Base-by-base conservation (phyloP, 2,797 vertebrate species). In the Acanthurus tractus region DNA sequence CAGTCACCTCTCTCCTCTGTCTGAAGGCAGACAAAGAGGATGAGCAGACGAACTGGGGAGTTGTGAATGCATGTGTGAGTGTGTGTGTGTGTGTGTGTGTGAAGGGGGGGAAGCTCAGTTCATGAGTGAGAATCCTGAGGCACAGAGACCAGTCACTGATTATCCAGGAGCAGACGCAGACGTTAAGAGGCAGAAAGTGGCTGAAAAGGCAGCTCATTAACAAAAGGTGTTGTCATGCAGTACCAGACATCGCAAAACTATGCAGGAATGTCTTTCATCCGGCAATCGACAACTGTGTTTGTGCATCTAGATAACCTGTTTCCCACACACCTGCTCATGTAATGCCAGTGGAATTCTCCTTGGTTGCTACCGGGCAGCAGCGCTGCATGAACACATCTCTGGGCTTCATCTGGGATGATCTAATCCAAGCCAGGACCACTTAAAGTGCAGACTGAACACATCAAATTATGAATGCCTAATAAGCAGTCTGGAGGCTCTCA, bases 211-310 rank as follows among this genome's bases (percentile, higher is more conserved):
- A 48, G 17, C 84, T 83, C 45, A 83, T 86, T 86, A 73, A 87
- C 78, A 78, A 52, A 56, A 64, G 64, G 54, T 66, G 53, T n/a
- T 65, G 63, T 70, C 55, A 49, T 50, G 53, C 59, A 29, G 52
- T 48, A 48, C 12, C 38, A 87, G 73, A 86, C 81, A 68, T 79
- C 69, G 57, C 53, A 62, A 34, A 88, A 57, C 73, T 81, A 74
- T 85, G 80, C 70, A 89, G 84, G 88, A 92, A 91, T 92, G 84
- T 59, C 70, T 92, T 84, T 90, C 70, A 91, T 83, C 58, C 48
- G 4, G 9, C 29, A 8, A 50, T 62, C 38, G 74, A 70, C 50
- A 81, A 59, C 40, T 3, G 7, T 1, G 3, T 72, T 52, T 57
- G 57, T 72, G 34, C 70, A 86, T 88, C 65, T 84, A 74, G 23